Evolutionary conservation across 92 coral and sea anemone species (phyloP), one percentile per base, ranked within the genome.

Genomic region (Palythoa caribaeorum): DNA sequence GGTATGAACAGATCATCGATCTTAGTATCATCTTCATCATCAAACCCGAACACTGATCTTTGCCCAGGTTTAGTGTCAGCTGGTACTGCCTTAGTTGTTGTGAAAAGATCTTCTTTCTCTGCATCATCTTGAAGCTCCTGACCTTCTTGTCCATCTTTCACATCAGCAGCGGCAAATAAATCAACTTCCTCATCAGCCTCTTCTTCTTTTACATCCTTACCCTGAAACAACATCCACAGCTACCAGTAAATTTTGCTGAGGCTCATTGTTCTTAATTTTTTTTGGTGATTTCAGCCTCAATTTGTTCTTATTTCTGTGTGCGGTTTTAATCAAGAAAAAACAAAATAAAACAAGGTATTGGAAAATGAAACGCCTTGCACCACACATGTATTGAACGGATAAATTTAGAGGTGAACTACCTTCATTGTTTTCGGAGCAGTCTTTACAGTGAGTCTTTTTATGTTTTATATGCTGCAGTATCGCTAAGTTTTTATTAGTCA

Each of bases 1-100:
- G 99, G 98, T 47, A 97, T 85, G 91, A 97, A 97, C 38, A 97
- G 92, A 51, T 94, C 91, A 28, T 90, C 92, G 20, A 95, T 77
- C 86, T 91, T 93, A 10, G 83, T 89, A 39, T 94, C 96, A 37
- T 84, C 72, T 2, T 53, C 84, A 54, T 97, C 92, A 70, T 90
- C 88, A 59, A 94, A 86, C 17, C 91, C 88, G 73, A 97, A 97
- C 77, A 95, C 91, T 1, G 98, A 95, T 37, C 74, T 69, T 48
- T 81, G 37, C 9, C 84, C 68, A 1, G 77, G 78, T 16, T 37
- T 38, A 6, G 83, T 87, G 17, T 72, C 76, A 52, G 66, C 28
- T 66, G 87, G 20, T 10, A 66, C 17, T 3, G 77, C 76, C 50
- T 85, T 86, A 35, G 93, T 90, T 53, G 79, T 76, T 17, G 90